Base-by-base conservation (phyloP, 2,113 vertebrate genomes). In the Peromyscus maniculatus region DNA sequence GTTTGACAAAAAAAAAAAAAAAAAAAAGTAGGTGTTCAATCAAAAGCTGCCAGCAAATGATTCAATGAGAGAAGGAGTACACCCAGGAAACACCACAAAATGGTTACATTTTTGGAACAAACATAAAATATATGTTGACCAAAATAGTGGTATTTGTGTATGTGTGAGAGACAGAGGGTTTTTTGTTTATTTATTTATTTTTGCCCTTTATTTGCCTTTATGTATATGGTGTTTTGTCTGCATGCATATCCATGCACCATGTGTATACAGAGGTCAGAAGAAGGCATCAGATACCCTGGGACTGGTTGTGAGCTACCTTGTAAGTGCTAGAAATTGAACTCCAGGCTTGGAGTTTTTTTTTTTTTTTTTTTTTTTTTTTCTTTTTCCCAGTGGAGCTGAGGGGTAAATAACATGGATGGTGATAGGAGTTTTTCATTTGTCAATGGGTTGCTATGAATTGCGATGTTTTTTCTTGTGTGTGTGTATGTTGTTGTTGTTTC, bases 81-180 rank as follows among this genome's bases (percentile, higher is more conserved):
- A 36, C 55, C 74, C 26, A 87, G 77, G 64, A 92, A 69, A 95
- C 59, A 52, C 9, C 24, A 66, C 15, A 1, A 92, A 72, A 87
- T 91, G 83, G 36, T 66, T 52, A 22, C n/a, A 87, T 79, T 59
- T n/a, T 96, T 55, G 72, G 26, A 39, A 84, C 31, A 93, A 74
- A 84, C 84, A 66, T 69, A 16, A 79, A 77, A 66, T 74, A n/a
- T 12, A 75, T 88, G 92, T 87, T 80, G 36, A 72, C 89, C 83
- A 79, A 83, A 77, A 15, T 39, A 31, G 46, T 55, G 11, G 43
- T 21, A 5, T 88, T 17, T 7, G 39, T n/a, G n/a, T 79, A 21
- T 77, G 55, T 31, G 9, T 26, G 10, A 26, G 7, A 49, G 3
- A 49, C 31, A 39, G 79, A 74, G 36, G 17, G 7, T 19, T 4